Conservation (phyloP, 2,888 invertebrate species). For the Drosophila testacea region DNA sequence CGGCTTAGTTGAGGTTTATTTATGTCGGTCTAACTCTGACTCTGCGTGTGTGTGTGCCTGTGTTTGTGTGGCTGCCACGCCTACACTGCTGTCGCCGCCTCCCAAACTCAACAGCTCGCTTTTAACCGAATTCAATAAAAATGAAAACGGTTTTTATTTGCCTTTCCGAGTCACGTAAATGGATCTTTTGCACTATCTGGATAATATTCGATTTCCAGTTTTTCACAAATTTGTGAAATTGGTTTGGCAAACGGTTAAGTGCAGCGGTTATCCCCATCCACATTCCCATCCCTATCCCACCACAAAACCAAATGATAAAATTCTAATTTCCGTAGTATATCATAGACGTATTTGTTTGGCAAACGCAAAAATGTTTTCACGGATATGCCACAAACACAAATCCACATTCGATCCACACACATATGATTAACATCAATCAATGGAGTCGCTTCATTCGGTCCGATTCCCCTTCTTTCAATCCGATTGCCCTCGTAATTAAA, state of each 20-base stretch:
- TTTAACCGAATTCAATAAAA: slow-evolving; percentile 73
- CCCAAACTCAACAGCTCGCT: slow-evolving; percentile 2
- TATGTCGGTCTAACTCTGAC: slow-evolving; percentile 66
- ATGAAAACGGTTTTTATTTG: slow-evolving; percentile 72
- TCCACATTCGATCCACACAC: slow-evolving; percentile 32
- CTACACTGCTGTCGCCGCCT: neutral
- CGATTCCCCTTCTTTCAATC: neutral
- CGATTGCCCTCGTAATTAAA: slow-evolving; percentile 65
- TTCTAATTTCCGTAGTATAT: slow-evolving; percentile 54
- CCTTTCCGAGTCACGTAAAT: slow-evolving; percentile 74
- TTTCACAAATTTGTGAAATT: slow-evolving; percentile 58
- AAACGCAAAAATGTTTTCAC: slow-evolving; percentile 14
- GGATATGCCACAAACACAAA: slow-evolving; percentile 31
- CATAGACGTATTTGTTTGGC: slow-evolving; percentile 20
- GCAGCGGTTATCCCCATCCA: slow-evolving; percentile 5
- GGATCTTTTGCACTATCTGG: slow-evolving; percentile 72
- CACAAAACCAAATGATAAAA: slow-evolving; percentile 31
- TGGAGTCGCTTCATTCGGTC: neutral
- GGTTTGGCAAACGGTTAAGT: slow-evolving; percentile 58
- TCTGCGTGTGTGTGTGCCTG: neutral
- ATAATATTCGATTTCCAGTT: slow-evolving; percentile 67
- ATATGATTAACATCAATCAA: slow-evolving; percentile 68
- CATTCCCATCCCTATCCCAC: neutral
- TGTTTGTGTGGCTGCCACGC: slow-evolving; percentile 3
- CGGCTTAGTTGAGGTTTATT: slow-evolving; percentile 81